Base-by-base conservation (phyloP, 2,113 vertebrate genomes). In the Sylvietta virens region DNA sequence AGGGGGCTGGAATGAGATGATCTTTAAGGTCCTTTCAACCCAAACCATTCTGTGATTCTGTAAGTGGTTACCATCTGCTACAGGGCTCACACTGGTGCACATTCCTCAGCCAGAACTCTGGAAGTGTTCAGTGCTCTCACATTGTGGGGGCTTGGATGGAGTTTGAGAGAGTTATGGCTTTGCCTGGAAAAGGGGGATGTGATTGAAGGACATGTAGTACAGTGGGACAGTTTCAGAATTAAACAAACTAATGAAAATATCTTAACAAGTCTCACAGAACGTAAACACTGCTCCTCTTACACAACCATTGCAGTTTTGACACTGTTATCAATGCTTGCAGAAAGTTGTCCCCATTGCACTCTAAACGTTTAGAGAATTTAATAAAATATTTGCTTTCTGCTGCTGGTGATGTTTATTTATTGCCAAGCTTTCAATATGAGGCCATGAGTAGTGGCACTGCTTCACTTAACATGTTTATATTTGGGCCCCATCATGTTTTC, bases 81-180 rank as follows among this genome's bases (percentile, higher is more conserved):
- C 0, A 1, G 42, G 26, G 28, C 30, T 44, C 40, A 10, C 19
- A 1, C 30, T 30, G 37, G 4, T 39, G 28, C 31, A 13, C 13
- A 0, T 64, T 85, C 40, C 76, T 42, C 48, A 13, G 27, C 33
- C 57, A 64, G 35, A 74, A 3, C 16, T 57, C 66, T 8, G 60
- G 62, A 45, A 56, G 6, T 18, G 27, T 74, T 72, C 60, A 42
- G 26, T 37, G 64, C 69, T 76, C 19, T 15, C 42, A 50, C 0
- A 7, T 81, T 81, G 57, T 35, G 14, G 45, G 72, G 31, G 13
- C 16, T 89, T 89, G 65, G 57, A 1, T 70, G 51, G 51, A 17
- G 26, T 71, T 72, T 72, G 48, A 56, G 64, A 65, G 54, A 57
- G 31, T 33, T 33, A 6, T 7, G 35, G 35, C 56, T 78, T 48